phyloP scores from a whole-genome alignment of 2,797 vertebrate species.

The Distichodus sexfasciatus region DNA sequence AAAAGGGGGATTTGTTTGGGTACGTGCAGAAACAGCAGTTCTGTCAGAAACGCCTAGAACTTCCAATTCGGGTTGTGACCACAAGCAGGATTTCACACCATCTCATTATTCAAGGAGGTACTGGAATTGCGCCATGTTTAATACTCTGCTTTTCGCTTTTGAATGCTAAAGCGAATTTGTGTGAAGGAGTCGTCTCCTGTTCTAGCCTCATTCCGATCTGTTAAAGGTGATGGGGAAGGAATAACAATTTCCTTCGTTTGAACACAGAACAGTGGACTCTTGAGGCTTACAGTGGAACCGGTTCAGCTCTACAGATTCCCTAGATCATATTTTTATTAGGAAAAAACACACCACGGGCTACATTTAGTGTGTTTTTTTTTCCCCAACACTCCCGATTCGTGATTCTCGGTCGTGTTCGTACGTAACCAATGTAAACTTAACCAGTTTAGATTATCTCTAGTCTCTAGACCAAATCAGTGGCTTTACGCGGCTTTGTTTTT shows the following conservation, averaged over 20 bases:
- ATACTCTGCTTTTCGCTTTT: not conserved
- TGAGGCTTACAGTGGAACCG: not conserved
- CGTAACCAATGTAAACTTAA: slow-evolving; percentile 39
- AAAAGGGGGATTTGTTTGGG: no score
- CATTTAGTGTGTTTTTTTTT: no score
- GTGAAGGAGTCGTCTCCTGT: not conserved
- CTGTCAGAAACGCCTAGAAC: not conserved
- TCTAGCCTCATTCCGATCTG: not conserved
- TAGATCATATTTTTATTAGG: not conserved
- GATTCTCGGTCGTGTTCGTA: slow-evolving; percentile 1
- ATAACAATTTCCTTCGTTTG: not conserved
- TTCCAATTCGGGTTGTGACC: not conserved
- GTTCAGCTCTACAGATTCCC: not conserved
- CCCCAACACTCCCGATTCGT: not conserved
- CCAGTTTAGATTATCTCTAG: no score
- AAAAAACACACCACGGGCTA: no score
- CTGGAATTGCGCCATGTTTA: not conserved
- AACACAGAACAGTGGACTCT: not conserved
- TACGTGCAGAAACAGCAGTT: no score
- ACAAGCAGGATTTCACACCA: not conserved
- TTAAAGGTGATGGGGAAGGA: not conserved
- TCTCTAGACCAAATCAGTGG: no score
- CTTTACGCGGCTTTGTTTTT: no score
- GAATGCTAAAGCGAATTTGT: not conserved
- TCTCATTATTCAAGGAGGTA: not conserved